Evolutionary conservation across 1,140 invertebrate genomes (phyloP).

Genomic region (Fragariocoptes setiger): DNA sequence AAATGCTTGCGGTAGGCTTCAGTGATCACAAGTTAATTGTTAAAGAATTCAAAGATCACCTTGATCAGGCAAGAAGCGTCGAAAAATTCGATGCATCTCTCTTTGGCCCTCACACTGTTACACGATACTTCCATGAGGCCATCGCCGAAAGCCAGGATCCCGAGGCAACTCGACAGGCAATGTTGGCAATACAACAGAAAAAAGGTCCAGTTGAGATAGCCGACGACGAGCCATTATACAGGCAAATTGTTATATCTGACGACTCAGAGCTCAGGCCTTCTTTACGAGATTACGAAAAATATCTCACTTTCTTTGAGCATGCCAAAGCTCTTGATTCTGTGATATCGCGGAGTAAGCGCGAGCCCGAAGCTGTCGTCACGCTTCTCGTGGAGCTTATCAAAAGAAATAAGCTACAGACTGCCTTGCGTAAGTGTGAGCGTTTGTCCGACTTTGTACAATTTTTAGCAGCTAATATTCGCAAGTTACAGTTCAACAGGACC

Average conservation of each 20-base stretch:
- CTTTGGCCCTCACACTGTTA: not conserved
- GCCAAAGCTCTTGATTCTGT: not conserved
- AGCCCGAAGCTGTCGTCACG: not conserved
- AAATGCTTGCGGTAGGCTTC: constrained; percentile 6
- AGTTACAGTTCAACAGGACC: no score
- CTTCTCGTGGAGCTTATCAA: not conserved
- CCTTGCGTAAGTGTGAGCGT: not conserved
- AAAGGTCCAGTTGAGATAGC: not conserved
- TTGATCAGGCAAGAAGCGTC: not conserved
- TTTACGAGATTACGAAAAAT: not conserved
- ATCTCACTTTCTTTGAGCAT: not conserved
- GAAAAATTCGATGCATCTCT: not conserved
- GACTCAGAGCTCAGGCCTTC: not conserved
- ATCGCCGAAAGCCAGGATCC: not conserved
- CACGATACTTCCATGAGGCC: not conserved
- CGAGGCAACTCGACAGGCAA: not conserved
- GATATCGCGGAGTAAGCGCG: not conserved
- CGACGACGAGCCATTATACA: not conserved
- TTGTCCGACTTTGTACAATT: not conserved
- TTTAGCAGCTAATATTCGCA: no score
- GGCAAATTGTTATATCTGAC: not conserved
- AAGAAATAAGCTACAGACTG: not conserved
- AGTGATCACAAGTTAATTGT: constrained; percentile 5
- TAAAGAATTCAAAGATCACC: constrained; percentile 1
- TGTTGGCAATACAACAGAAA: not conserved